phyloP scores from a whole-genome alignment of 2,888 invertebrate species.

The Julus scandinavius region DNA sequence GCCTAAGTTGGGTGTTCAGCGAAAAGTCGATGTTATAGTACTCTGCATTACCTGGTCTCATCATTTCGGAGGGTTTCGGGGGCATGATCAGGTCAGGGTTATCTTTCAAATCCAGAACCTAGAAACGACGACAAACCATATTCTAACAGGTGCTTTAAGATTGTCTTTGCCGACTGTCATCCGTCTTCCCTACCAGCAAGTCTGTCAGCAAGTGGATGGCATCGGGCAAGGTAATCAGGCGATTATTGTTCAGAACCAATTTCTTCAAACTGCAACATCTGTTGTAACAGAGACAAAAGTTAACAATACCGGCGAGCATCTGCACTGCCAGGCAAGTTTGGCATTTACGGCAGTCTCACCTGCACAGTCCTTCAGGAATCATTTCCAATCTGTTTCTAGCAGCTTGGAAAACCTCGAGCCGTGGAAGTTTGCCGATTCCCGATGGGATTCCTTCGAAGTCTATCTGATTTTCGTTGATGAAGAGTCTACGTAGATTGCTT shows the following conservation, averaged over 20 bases:
- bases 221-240: slow-evolving; percentile 94
- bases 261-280: slow-evolving; percentile 95
- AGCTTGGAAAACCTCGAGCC: slow-evolving; percentile 94
- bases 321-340: background rate
- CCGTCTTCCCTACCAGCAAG: slow-evolving; percentile 71
- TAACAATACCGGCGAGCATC: background rate
- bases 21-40: slow-evolving; percentile 99
- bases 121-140: background rate
- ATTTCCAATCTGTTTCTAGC: slow-evolving; percentile 96
- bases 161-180: background rate
- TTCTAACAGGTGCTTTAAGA: background rate
- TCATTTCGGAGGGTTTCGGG: slow-evolving; percentile 87
- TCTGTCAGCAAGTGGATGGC: slow-evolving; percentile 95
- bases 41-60: slow-evolving; percentile 81
- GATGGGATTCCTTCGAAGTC: slow-evolving; percentile 99
- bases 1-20: slow-evolving; percentile 88
- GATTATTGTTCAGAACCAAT: slow-evolving; percentile 91
- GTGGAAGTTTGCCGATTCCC: slow-evolving; percentile 94
- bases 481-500: slow-evolving; percentile 81
- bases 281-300: slow-evolving; percentile 60
- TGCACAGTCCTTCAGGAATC: slow-evolving; percentile 97
- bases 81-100: slow-evolving; percentile 97
- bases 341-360: slow-evolving; percentile 69
- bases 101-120: slow-evolving; percentile 85
- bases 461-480: slow-evolving; percentile 93